Evolutionary conservation across 2,113 vertebrate species (phyloP), one percentile per base, ranked within the genome.

Genomic region (Platysteira castanea): DNA sequence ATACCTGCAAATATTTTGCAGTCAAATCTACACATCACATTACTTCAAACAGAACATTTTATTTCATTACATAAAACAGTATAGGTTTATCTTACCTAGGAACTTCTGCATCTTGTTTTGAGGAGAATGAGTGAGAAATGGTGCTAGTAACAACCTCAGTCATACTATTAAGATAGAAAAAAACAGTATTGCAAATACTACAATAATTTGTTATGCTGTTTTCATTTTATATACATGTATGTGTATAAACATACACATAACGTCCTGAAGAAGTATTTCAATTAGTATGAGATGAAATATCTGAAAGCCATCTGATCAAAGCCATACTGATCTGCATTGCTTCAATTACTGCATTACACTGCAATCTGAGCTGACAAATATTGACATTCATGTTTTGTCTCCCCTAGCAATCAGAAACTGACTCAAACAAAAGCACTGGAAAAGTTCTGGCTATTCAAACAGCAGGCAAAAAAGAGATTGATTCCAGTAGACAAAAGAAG

Each of bases 351-450:
- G 17, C 41, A 57, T 44, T 61, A 92, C 26, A 59, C 18, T 93
- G 89, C 27, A 77, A 61, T 87, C 50, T 93, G 89, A 97, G 83
- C 56, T 90, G 69, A 91, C 84, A 98, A 97, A 97, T 83, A 93
- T 41, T 91, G 83, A 93, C 69, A 93, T 95, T 96, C 79, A 89
- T 56, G 87, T 39, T 63, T 84, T 59, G 95, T 98, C 81, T 98
- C 97, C 97, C 97, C 93, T 96, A 96, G 97, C 94, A 96, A 98
- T 94, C 39, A 93, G 84, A 53, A 96, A 93, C 54, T 78, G 70
- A 95, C 37, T 89, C 91, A 97, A 97, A 97, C 91, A 96, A 89
- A 96, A 88, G 30, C 77, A 84, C 44, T 89, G 84, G 87, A 56
- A 35, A 77, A 28, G n/a, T 90, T 93, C 50, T 13, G 2, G 26